Evolutionary conservation across 2,797 vertebrate genomes (phyloP).

Genomic region (Peromyscus aztecus): DNA sequence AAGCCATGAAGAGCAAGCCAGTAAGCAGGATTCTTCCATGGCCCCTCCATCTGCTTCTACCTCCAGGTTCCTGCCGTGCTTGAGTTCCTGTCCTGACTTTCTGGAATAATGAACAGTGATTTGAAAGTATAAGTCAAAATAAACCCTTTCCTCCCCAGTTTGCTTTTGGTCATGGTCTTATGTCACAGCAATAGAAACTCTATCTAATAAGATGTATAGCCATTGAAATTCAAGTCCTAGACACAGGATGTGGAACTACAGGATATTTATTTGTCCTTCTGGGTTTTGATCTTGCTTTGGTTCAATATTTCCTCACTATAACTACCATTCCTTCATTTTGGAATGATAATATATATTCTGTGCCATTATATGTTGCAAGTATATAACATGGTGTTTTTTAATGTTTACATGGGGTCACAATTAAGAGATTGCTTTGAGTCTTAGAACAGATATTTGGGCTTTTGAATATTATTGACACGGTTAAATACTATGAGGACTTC

Average conservation of each 20-base stretch:
- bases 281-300: background rate
- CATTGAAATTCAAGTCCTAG: background rate
- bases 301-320: background rate
- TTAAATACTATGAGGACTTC: background rate
- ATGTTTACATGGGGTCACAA: background rate
- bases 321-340: background rate
- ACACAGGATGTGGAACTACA: background rate
- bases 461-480: background rate
- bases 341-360: background rate
- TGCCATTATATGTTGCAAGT: background rate
- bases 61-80: background rate
- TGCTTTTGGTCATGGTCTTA: background rate
- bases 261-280: background rate
- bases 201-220: background rate
- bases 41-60: background rate
- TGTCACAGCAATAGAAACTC: background rate
- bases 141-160: background rate
- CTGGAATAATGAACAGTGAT: background rate
- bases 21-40: background rate
- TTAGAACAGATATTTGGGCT: background rate
- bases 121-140: background rate
- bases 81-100: background rate
- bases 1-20: too few species aligned
- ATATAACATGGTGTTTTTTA: background rate
- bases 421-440: background rate